Evolutionary conservation across 2,113 vertebrate genomes (phyloP), one percentile per base, ranked within the genome.

Genomic region (Cyanoramphus novaezelandiae): DNA sequence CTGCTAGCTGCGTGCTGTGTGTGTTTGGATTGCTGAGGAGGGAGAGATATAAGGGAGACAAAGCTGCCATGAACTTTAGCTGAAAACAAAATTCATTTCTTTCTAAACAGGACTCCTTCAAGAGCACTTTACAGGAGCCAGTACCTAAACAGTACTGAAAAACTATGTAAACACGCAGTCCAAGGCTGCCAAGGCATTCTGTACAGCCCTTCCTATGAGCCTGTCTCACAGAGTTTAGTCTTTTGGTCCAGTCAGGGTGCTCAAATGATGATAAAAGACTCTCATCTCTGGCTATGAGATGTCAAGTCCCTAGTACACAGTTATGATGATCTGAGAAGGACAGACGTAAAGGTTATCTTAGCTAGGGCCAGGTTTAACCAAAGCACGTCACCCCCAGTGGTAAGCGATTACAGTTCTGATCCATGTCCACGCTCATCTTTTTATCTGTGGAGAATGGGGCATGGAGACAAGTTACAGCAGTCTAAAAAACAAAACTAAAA

Each of bases 241-340:
- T 95, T 86, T 37, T 47, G 6, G 0, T 24, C 60, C 90, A 92
- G 69, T 39, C 87, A 88, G 53, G 37, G 79, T 31, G 43, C 57
- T 50, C 81, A 46, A 39, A 87, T 57, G n/a, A 49, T 37, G 93
- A 96, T 92, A 89, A 96, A 93, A 72, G 78, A 68, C 65, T 65
- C 65, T 89, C 68, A 65, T 75, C 68, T 71, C 63, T 52, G 86
- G 28, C 92, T 71, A 55, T 91, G 75, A 90, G 55, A 92, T 39
- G 68, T 81, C 92, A 89, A 89, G 75, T 83, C 64, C 43, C 65
- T 70, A 49, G 80, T 16, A 92, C 37, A 55, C 7, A 88, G 53
- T 55, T 69, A 68, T 0, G 18, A 78, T 19, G 62, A 94, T 75
- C 24, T 91, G 46, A 91, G 93, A 75, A 95, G 92, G 91, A 93